phyloP scores from a whole-genome alignment of 1,140 invertebrate species.

The Heliothis subflexa region DNA sequence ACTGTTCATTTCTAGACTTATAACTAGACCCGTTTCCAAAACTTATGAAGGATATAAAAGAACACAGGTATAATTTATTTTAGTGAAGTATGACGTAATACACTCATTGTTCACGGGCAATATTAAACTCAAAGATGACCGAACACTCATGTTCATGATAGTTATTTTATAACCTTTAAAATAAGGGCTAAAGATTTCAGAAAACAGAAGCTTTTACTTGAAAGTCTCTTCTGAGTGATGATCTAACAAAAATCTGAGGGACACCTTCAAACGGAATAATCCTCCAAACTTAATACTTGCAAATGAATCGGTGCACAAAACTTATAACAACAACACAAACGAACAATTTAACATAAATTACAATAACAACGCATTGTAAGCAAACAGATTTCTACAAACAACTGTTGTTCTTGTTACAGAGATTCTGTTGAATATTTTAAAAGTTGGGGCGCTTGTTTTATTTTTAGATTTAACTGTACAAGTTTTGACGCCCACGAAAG shows the following conservation, averaged over 20 bases:
- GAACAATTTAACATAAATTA: slow-evolving; percentile 69
- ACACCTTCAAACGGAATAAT: not conserved
- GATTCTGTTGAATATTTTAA: slow-evolving; percentile 37
- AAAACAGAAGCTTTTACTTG: no score
- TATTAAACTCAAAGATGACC: not conserved
- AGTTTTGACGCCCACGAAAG: slow-evolving; percentile 15
- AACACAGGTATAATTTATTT: not conserved
- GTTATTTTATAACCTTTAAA: no score
- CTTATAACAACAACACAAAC: slow-evolving; percentile 2
- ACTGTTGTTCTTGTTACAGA: slow-evolving; percentile 37
- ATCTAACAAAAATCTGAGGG: not conserved
- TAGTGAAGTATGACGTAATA: not conserved
- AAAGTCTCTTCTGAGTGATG: not conserved
- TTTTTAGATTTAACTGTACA: slow-evolving; percentile 29
- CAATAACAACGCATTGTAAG: slow-evolving; percentile 61
- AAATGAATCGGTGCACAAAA: slow-evolving; percentile 51
- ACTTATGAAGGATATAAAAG: not conserved
- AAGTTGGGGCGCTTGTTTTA: slow-evolving; percentile 20
- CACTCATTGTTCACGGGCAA: not conserved
- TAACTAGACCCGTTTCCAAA: not conserved
- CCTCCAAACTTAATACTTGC: slow-evolving; percentile 41
- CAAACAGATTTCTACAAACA: slow-evolving; percentile 40
- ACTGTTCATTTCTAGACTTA: not conserved
- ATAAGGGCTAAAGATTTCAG: no score
- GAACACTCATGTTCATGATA: no score